These are phyloP conservation scores for Ornithorhynchus anatinus DNA, from an alignment of 2,113 vertebrate genomes.

Conservation along the genomic window DNA sequence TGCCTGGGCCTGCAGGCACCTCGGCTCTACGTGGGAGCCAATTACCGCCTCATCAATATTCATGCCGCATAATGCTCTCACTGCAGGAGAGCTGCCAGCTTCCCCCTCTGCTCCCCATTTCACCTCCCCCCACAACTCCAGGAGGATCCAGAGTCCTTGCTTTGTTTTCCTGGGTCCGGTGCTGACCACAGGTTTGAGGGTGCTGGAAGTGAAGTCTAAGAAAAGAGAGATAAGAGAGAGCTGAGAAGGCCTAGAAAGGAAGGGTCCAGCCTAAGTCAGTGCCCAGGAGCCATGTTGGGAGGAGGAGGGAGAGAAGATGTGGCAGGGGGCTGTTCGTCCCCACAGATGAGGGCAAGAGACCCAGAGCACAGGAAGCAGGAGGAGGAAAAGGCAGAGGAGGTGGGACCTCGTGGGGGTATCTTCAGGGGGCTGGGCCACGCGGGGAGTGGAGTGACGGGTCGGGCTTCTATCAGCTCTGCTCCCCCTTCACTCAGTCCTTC, in stretches of 20 bases:
- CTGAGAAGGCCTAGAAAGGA: too few relatives aligned
- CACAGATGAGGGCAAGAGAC: background rate
- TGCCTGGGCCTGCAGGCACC: constrained; percentile 59
- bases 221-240: background rate
- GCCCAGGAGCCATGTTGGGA: too few relatives aligned
- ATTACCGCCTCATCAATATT: constrained; percentile 67
- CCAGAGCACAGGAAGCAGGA: too few relatives aligned
- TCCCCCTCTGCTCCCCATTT: background rate
- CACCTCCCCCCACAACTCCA: background rate
- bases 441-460: too few relatives aligned
- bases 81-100: background rate
- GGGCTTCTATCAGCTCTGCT: background rate
- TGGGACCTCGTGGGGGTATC: too few relatives aligned
- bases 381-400: too few relatives aligned
- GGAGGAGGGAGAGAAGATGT: background rate
- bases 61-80: constrained; percentile 40
- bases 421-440: too few relatives aligned
- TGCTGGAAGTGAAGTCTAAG: background rate
- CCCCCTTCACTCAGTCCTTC: background rate
- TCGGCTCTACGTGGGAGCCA: constrained; percentile 54
- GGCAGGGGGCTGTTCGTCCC: background rate
- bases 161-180: constrained; percentile 13
- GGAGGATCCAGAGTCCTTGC: background rate
- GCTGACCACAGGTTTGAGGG: constrained; percentile 43
- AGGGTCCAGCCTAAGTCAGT: too few relatives aligned